Evolutionary conservation across 2,888 invertebrate species (phyloP).

Genomic region (Polylopha cassiicola): DNA sequence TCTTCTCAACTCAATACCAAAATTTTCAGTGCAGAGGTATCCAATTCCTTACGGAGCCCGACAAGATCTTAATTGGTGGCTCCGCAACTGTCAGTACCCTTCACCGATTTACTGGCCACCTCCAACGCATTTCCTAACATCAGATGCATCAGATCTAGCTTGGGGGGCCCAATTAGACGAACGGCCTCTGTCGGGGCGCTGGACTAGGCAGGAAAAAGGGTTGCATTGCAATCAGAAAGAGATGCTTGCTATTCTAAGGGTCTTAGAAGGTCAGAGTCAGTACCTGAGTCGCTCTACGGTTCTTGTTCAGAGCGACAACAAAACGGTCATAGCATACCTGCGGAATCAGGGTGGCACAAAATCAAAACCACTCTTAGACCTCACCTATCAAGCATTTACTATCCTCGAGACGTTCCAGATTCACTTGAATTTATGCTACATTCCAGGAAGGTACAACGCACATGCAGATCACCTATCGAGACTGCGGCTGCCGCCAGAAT

Average conservation of each 20-base stretch:
- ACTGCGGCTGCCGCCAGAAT: conserved; percentile 1
- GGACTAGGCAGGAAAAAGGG: neutral
- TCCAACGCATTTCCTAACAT: conserved; percentile 18
- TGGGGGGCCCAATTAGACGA: conserved; percentile 6
- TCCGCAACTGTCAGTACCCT: neutral
- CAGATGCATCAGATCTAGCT: conserved; percentile 24
- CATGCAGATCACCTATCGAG: conserved; percentile 12
- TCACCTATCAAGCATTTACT: neutral
- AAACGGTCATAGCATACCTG: conserved; percentile 8
- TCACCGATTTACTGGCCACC: conserved; percentile 1
- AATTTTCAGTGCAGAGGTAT: neutral
- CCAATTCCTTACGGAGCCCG: neutral
- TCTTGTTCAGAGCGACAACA: conserved; percentile 9
- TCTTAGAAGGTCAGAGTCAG: neutral
- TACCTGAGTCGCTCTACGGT: conserved; percentile 1
- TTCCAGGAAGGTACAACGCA: conserved; percentile 11
- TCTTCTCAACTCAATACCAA: neutral
- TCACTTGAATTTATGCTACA: conserved; percentile 1
- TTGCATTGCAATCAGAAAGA: conserved; percentile 16
- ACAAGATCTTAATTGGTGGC: conserved; percentile 4
- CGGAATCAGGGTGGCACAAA: conserved; percentile 7
- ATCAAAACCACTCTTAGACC: neutral
- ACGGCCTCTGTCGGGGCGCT: conserved; percentile 1
- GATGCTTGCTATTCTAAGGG: conserved; percentile 4
- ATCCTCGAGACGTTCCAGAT: too few relatives aligned